Evolutionary conservation across 2,113 vertebrate genomes (phyloP).

Genomic region (Psittacula cyanocephala): DNA sequence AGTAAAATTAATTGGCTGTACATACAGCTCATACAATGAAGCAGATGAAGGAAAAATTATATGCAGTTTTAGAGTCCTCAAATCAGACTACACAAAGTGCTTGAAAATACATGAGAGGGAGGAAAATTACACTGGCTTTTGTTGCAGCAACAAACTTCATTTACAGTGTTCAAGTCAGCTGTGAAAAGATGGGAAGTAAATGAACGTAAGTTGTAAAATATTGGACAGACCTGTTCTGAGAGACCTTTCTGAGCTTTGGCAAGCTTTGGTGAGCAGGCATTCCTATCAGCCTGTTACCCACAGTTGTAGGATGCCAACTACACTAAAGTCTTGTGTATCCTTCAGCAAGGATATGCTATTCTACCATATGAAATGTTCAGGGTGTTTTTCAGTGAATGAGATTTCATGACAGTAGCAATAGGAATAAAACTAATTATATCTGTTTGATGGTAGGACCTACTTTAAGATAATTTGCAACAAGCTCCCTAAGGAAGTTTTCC

Average conservation of each 20-base stretch:
- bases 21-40: background rate
- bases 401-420: slow-evolving; percentile 6
- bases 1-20: background rate
- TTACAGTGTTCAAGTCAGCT: background rate
- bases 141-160: background rate
- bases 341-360: background rate
- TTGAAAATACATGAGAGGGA: background rate
- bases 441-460: slow-evolving; percentile 46
- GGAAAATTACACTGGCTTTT: background rate
- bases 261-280: background rate
- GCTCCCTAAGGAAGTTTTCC: slow-evolving; percentile 15
- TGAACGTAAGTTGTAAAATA: background rate
- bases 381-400: background rate
- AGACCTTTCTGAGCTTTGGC: background rate
- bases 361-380: background rate
- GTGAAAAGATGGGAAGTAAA: background rate
- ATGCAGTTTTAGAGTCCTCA: background rate
- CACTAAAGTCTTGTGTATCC: background rate
- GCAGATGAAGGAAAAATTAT: background rate
- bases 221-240: background rate
- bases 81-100: background rate
- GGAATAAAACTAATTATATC: slow-evolving; percentile 49
- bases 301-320: background rate
- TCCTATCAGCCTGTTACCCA: background rate
- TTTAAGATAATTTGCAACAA: slow-evolving; percentile 52